Conservation (phyloP, 1,140 invertebrate genomes). For the Drosophila bipectinata region DNA sequence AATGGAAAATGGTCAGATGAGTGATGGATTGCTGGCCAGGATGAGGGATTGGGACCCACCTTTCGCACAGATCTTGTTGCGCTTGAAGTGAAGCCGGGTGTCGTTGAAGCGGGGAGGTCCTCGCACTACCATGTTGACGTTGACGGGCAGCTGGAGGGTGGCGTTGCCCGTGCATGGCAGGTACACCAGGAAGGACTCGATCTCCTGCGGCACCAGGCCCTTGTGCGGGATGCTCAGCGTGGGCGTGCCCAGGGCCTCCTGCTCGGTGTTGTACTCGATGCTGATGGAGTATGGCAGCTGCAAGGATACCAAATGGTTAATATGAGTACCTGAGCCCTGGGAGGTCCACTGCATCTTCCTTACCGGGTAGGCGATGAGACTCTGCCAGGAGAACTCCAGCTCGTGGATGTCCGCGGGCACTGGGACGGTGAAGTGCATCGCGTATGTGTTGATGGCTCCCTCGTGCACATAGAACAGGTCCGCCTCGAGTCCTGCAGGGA, state of each 20-base stretch:
- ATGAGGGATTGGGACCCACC: slow-evolving; percentile 84
- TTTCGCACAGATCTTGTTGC: slow-evolving; percentile 95
- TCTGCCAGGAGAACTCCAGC: slow-evolving; percentile 94
- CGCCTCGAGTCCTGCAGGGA: slow-evolving; percentile 89
- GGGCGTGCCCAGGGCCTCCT: slow-evolving; percentile 89
- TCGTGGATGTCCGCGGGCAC: slow-evolving; percentile 92
- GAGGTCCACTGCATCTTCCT: slow-evolving; percentile 76
- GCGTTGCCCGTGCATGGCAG: slow-evolving; percentile 90
- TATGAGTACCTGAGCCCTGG: slow-evolving; percentile 41
- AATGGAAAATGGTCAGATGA: slow-evolving; percentile 7
- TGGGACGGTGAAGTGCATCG: slow-evolving; percentile 93
- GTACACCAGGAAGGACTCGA: slow-evolving; percentile 91
- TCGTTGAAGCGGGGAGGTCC: slow-evolving; percentile 87
- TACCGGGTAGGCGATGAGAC: slow-evolving; percentile 90
- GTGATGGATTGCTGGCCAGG: slow-evolving; percentile 12
- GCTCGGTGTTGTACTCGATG: slow-evolving; percentile 89
- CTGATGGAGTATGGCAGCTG: slow-evolving; percentile 91
- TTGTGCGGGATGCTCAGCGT: slow-evolving; percentile 91
- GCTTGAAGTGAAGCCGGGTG: slow-evolving; percentile 90
- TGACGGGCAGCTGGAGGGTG: slow-evolving; percentile 88
- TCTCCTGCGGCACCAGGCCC: slow-evolving; percentile 89
- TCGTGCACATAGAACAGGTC: slow-evolving; percentile 93
- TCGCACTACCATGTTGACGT: slow-evolving; percentile 91
- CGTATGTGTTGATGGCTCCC: slow-evolving; percentile 95
- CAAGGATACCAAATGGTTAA: slow-evolving; percentile 24